phyloP scores from a whole-genome alignment of 2,888 invertebrate genomes.

The Macroteleia sp. region DNA sequence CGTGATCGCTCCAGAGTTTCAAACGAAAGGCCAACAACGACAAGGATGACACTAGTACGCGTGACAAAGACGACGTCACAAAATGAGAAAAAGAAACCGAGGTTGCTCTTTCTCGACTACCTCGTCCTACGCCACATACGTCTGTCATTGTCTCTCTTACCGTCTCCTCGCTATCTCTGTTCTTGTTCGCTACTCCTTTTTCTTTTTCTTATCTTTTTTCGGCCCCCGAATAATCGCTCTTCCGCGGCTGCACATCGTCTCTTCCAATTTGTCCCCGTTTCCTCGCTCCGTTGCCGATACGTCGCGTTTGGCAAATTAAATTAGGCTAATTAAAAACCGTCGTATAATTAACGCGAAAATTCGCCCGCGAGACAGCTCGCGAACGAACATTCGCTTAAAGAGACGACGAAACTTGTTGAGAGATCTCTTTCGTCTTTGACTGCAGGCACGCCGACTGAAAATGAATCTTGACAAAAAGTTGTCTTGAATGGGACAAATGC shows the following conservation, averaged over 20 bases:
- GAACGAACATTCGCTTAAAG: slow-evolving; percentile 4
- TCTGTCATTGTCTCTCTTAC: slow-evolving; percentile 2
- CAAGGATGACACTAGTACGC: slow-evolving; percentile 8
- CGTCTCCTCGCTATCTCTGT: neutral
- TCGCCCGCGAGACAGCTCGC: slow-evolving; percentile 15
- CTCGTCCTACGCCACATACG: slow-evolving; percentile 68
- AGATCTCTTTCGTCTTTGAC: slow-evolving; percentile 46
- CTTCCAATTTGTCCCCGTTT: slow-evolving; percentile 54
- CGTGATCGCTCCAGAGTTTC: slow-evolving; percentile 58
- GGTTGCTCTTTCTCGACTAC: slow-evolving; percentile 51
- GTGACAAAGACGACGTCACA: slow-evolving; percentile 43
- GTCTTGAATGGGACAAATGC: slow-evolving; percentile 49
- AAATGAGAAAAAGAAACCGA: slow-evolving; percentile 53
- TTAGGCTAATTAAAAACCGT: slow-evolving; percentile 61
- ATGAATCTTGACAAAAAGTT: slow-evolving; percentile 52
- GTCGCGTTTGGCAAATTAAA: slow-evolving; percentile 56
- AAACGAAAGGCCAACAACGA: slow-evolving; percentile 62
- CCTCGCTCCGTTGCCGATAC: slow-evolving; percentile 48
- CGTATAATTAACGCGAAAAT: slow-evolving; percentile 58
- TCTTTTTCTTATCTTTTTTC: slow-evolving; percentile 4
- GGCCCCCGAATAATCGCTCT: slow-evolving; percentile 55
- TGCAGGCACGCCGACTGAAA: slow-evolving; percentile 42
- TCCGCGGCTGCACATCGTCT: slow-evolving; percentile 50
- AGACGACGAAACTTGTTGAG: slow-evolving; percentile 17
- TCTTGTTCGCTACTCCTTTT: neutral